Conservation (phyloP, 1,140 invertebrate genomes). For the Subanguina moxae region DNA sequence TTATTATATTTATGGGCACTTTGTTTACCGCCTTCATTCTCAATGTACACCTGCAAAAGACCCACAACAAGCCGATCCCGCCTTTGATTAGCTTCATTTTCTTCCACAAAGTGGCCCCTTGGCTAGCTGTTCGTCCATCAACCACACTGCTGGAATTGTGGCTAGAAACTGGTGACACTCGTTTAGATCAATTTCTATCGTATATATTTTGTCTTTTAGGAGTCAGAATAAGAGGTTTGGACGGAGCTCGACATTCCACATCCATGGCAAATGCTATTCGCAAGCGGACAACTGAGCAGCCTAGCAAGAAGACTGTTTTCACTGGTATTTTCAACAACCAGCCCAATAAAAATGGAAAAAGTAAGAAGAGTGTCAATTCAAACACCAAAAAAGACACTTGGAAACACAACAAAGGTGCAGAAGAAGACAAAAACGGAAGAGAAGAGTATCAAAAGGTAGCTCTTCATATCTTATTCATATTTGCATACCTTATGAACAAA, state of each 20-base stretch:
- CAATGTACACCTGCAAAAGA: slow-evolving; percentile 58
- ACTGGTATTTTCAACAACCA: neutral
- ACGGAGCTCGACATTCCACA: slow-evolving; percentile 4
- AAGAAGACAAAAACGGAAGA: neutral
- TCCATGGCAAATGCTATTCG: neutral
- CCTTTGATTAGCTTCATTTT: slow-evolving; percentile 49
- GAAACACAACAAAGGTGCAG: neutral
- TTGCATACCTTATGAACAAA: no score
- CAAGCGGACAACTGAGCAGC: neutral
- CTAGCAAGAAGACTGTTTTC: neutral
- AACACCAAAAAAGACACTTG: neutral
- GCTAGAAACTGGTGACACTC: slow-evolving; percentile 49
- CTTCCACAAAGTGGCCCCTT: slow-evolving; percentile 53
- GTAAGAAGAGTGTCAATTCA: neutral
- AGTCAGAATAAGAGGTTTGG: slow-evolving; percentile 21
- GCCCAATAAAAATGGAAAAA: neutral
- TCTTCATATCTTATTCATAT: no score
- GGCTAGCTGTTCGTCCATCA: slow-evolving; percentile 32
- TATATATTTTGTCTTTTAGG: slow-evolving; percentile 11
- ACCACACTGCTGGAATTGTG: slow-evolving; percentile 54
- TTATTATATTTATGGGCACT: slow-evolving; percentile 58
- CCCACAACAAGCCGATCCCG: slow-evolving; percentile 52
- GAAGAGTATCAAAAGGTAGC: neutral
- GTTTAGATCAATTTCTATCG: neutral
- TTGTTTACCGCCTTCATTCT: slow-evolving; percentile 58